Percentiles rank a stretch among this genome's conserved stretches.
Conservation (phyloP, 2,888 invertebrate species). For the Scrobipalpa costella region DNA sequence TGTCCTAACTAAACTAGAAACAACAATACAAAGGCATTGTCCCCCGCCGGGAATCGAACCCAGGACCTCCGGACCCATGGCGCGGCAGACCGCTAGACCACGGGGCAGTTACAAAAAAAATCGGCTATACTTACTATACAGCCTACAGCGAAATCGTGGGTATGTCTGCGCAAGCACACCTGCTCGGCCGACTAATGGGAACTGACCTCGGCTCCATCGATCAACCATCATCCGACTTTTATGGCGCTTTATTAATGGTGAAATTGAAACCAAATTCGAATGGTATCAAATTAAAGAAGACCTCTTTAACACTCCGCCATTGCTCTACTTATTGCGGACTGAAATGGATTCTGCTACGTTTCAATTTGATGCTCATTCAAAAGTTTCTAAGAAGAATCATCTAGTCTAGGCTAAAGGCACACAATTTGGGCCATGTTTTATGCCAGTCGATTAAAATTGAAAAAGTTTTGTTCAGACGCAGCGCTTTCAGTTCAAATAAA, state of each 20-base stretch:
- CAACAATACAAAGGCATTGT: too few relatives aligned
- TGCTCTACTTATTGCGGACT: background rate
- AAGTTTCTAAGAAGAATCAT: background rate
- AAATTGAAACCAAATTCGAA: conserved; percentile 45
- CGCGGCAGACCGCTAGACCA: too few relatives aligned
- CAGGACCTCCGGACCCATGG: too few relatives aligned
- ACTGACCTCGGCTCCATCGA: conserved; percentile 32
- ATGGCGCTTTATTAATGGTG: conserved; percentile 43
- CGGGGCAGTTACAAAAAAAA: too few relatives aligned
- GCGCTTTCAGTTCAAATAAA: background rate
- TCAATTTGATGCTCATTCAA: conserved; percentile 1
- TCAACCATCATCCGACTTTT: conserved; percentile 41
- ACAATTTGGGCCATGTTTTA: background rate
- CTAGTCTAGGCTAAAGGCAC: background rate
- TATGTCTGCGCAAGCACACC: conserved; percentile 38
- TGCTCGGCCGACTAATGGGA: conserved; percentile 42
- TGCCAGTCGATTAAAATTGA: too few relatives aligned
- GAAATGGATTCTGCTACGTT: background rate
- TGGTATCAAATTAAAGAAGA: conserved; percentile 33
- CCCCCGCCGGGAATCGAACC: too few relatives aligned
- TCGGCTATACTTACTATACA: too few relatives aligned
- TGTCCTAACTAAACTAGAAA: too few relatives aligned
- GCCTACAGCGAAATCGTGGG: conserved; percentile 43
- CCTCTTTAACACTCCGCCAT: conserved; percentile 24
- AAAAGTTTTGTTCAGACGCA: background rate